Conservation (phyloP, 2,797 vertebrate genomes). For the Brachyrhaphis roseni region DNA sequence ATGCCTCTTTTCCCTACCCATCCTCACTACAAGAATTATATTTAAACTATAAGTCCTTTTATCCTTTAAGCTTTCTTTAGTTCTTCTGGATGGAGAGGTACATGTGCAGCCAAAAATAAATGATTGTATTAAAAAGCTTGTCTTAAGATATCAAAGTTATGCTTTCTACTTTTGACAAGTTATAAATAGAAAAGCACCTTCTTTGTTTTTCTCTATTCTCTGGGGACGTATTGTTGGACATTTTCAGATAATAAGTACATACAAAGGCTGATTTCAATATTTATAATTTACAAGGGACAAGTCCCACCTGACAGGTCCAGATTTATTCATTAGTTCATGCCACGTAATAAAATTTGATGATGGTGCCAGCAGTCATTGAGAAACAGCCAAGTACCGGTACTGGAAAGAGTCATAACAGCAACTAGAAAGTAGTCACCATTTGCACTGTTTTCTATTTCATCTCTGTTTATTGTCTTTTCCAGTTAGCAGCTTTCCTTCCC, state of each 20-base stretch:
- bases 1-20: constrained; percentile 13
- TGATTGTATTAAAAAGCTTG: constrained; percentile 36
- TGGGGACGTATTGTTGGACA: neutral
- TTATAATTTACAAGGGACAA: neutral
- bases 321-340: neutral
- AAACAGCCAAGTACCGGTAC: neutral
- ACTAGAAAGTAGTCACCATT: neutral
- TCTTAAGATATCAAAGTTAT: constrained; percentile 9
- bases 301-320: neutral
- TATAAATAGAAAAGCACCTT: constrained; percentile 33
- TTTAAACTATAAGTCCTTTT: constrained; percentile 34
- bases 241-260: neutral
- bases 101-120: constrained; percentile 32
- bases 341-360: neutral
- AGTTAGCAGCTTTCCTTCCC: neutral
- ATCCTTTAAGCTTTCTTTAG: constrained; percentile 24
- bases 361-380: neutral
- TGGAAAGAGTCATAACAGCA: neutral
- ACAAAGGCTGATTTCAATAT: neutral
- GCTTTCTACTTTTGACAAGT: constrained; percentile 4
- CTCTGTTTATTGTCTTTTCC: neutral
- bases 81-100: constrained; percentile 24
- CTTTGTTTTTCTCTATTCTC: neutral
- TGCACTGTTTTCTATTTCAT: neutral
- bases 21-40: constrained; percentile 40